Evolutionary conservation across 2,888 invertebrate species (phyloP), one percentile per base, ranked within the genome.

Genomic region (Chrysopilus asiliformis): DNA sequence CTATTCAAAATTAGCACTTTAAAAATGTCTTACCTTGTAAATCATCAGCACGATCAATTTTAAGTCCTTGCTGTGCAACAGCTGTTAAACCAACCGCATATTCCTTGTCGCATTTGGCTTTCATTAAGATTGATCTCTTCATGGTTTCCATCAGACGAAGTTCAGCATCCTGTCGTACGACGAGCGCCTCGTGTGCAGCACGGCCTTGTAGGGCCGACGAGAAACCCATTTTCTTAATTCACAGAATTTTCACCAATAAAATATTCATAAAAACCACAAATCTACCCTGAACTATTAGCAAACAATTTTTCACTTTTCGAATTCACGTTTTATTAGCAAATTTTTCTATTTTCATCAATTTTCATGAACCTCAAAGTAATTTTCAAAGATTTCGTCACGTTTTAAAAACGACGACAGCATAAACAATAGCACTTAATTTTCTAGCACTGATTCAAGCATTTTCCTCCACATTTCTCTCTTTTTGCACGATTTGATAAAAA

Each of bases 111-210:
- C 83, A 84, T 64, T 90, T 87, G 58, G 90, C 80, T 66, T 91
- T 85, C 47, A 79, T 75, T 47, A 78, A 72, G 39, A 94, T 71
- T 52, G 89, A 87, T 43, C 89, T 69, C 54, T 84, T 81, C 79
- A 94, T 89, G 45, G 80, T 80, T 57, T 94, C 94, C 70, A 94
- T 73, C 32, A 94, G 76, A 47, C 87, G 74, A 40, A 94, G 71
- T 66, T 94, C 94, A 14, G 89, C 86, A 60, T 94, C 93, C 65
- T 93, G 91, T 37, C 93, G 74, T 42, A 77, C 76, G 49, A 93
- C 70, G 49, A 94, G 70, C 45, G 90, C 90, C 65, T 91, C 91
- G 62, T 93, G 93, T 53, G 90, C 86, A 48, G 78, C 76, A 55
- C 84, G 80, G 50, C 87, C 86, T 65, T 89, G 83, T 38, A 89